phyloP scores from a whole-genome alignment of 2,888 invertebrate genomes.

The Netelia virgata region DNA sequence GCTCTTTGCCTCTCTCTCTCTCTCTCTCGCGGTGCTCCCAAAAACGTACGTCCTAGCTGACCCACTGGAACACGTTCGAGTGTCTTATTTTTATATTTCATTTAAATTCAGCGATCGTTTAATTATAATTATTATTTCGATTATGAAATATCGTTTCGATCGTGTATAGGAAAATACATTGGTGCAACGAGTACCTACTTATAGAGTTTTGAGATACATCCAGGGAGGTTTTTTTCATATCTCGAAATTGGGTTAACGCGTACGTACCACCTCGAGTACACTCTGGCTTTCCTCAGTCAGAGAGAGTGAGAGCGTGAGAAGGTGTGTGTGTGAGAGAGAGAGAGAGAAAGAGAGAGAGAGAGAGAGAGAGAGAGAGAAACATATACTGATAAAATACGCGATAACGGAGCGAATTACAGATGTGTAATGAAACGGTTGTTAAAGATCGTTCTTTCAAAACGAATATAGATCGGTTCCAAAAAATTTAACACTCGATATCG shows the following conservation, averaged over 20 bases:
- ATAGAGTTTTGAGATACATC: not conserved
- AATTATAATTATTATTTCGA: too few relatives aligned
- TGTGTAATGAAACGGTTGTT: conserved; percentile 38
- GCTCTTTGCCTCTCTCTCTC: conserved; percentile 32
- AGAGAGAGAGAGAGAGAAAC: conserved; percentile 10
- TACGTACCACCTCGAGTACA: not conserved
- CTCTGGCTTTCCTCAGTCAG: not conserved
- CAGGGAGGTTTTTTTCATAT: conserved; percentile 37
- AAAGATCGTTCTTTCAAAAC: not conserved
- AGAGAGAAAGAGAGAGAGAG: conserved; percentile 27
- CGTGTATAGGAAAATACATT: too few relatives aligned
- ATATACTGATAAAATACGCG: conserved; percentile 41
- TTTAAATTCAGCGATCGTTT: not conserved
- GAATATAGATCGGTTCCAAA: not conserved
- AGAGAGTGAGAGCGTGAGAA: too few relatives aligned
- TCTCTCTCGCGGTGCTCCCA: conserved; percentile 30
- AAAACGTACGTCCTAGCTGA: conserved; percentile 36
- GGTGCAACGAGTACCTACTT: not conserved
- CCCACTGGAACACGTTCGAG: conserved; percentile 13
- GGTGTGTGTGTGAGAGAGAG: too few relatives aligned
- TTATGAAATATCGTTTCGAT: too few relatives aligned
- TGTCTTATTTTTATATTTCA: not conserved
- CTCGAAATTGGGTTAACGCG: conserved; percentile 61
- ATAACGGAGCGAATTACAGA: conserved; percentile 46
- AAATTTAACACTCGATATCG: not conserved